These are phyloP conservation scores for Entomyzon cyanotis DNA, from an alignment of 2,113 vertebrate genomes.

Conservation along the genomic window DNA sequence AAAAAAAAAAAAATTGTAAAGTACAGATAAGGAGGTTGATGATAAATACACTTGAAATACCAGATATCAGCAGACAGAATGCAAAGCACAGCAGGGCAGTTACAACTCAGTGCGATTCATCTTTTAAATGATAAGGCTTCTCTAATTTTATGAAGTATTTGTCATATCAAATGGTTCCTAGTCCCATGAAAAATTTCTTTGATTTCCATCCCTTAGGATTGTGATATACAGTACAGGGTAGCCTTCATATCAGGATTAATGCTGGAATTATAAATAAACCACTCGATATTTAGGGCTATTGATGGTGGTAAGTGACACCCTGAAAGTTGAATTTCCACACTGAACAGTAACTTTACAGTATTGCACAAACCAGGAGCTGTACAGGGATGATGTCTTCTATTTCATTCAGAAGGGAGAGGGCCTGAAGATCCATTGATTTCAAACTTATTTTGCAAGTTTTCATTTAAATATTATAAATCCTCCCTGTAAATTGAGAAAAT, in stretches of 20 bases:
- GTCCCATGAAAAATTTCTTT: slow-evolving; percentile 19
- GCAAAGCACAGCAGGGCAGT: slow-evolving; percentile 44
- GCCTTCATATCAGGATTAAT: slow-evolving; percentile 5
- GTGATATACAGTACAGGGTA: background rate
- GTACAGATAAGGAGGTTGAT: background rate
- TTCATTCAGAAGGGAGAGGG: background rate
- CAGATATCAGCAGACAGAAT: slow-evolving; percentile 23
- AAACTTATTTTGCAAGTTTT: background rate
- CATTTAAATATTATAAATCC: background rate
- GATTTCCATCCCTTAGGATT: slow-evolving; percentile 24
- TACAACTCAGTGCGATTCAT: slow-evolving; percentile 39
- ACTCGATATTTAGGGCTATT: slow-evolving; percentile 1
- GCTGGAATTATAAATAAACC: slow-evolving; percentile 24
- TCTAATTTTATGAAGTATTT: slow-evolving; percentile 48
- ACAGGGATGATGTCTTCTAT: background rate
- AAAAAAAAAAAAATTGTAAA: background rate
- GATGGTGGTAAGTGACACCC: background rate
- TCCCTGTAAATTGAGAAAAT: background rate
- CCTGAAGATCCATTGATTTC: background rate
- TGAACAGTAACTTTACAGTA: background rate
- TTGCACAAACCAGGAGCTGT: background rate
- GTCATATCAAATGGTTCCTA: slow-evolving; percentile 57
- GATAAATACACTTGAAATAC: slow-evolving; percentile 27
- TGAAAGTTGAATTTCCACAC: background rate
- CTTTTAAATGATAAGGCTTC: slow-evolving; percentile 54